phyloP scores from a whole-genome alignment of 2,888 invertebrate genomes.

The Gastracanthus pulcherrimus region DNA sequence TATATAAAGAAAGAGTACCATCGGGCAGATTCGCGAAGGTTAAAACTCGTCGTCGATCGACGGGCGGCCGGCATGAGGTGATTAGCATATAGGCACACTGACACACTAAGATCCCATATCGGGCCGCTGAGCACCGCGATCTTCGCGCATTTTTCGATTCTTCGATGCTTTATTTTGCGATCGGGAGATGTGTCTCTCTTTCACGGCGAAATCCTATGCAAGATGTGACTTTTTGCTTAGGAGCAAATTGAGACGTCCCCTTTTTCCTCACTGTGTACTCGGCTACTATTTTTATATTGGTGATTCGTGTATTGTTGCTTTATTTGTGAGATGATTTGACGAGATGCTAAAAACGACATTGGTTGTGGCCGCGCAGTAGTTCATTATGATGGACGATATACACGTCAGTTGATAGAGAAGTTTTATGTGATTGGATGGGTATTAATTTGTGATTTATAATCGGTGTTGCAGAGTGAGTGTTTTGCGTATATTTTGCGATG shows the following conservation, averaged over 20 bases:
- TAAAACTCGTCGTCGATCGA: conserved; percentile 59
- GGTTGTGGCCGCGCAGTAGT: not conserved
- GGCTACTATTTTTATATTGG: not conserved
- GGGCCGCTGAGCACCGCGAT: conserved; percentile 33
- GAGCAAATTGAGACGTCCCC: conserved; percentile 28
- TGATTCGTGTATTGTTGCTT: not conserved
- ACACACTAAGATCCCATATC: conserved; percentile 72
- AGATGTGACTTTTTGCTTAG: not conserved
- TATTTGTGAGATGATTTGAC: too few relatives aligned
- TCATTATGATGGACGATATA: conserved; percentile 3
- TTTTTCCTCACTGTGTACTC: not conserved
- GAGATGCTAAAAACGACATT: too few relatives aligned
- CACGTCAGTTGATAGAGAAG: not conserved
- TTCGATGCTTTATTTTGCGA: not conserved
- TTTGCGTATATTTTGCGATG: too few relatives aligned
- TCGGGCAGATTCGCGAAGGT: conserved; percentile 61
- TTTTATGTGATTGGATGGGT: not conserved
- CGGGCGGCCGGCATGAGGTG: conserved; percentile 38
- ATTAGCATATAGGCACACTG: conserved; percentile 76
- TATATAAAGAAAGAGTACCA: not conserved
- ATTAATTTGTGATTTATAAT: conserved; percentile 34
- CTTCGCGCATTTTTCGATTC: conserved; percentile 42
- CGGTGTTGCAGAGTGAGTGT: not conserved
- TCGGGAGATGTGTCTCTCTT: not conserved
- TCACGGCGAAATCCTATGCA: not conserved